A percentile compares a stretch with the other conserved stretches of the same genome.
These are phyloP conservation scores for Lochmaea capreae DNA, from an alignment of 2,888 invertebrate genomes.

Conservation along the genomic window DNA sequence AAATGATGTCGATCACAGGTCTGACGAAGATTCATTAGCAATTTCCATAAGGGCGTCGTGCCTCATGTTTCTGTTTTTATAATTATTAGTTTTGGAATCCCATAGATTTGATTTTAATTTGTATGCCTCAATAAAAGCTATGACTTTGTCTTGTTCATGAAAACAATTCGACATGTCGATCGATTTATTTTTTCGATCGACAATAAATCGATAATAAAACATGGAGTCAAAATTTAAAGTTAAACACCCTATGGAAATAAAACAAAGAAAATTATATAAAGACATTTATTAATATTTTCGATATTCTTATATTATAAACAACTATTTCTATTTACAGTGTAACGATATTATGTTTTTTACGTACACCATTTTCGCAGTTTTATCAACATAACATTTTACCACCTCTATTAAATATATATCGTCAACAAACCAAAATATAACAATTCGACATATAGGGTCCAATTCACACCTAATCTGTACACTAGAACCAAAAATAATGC, in stretches of 20 bases:
- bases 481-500: slow-evolving; percentile 33
- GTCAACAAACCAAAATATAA: slow-evolving; percentile 58
- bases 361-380: slow-evolving; percentile 59
- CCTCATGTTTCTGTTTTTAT: too few relatives aligned
- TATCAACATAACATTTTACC: slow-evolving; percentile 55
- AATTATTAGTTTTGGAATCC: too few relatives aligned
- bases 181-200: too few relatives aligned
- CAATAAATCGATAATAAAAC: too few relatives aligned
- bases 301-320: slow-evolving; percentile 67
- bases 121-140: too few relatives aligned
- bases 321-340: slow-evolving; percentile 67
- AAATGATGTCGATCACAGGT: too few relatives aligned
- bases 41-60: too few relatives aligned
- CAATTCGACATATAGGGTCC: slow-evolving; percentile 54
- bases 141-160: too few relatives aligned
- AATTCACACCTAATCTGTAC: slow-evolving; percentile 50
- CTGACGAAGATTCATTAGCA: too few relatives aligned
- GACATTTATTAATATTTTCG: slow-evolving; percentile 66
- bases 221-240: too few relatives aligned
- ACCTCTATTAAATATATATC: slow-evolving; percentile 54
- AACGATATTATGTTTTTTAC: slow-evolving; percentile 64
- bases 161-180: too few relatives aligned
- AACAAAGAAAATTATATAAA: slow-evolving; percentile 60
- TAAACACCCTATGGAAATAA: slow-evolving; percentile 5
- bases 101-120: too few relatives aligned